A percentile compares a stretch with the other conserved stretches of the same genome.
phyloP scores from a whole-genome alignment of 2,113 vertebrate species.

The Thinocorus orbignyianus region DNA sequence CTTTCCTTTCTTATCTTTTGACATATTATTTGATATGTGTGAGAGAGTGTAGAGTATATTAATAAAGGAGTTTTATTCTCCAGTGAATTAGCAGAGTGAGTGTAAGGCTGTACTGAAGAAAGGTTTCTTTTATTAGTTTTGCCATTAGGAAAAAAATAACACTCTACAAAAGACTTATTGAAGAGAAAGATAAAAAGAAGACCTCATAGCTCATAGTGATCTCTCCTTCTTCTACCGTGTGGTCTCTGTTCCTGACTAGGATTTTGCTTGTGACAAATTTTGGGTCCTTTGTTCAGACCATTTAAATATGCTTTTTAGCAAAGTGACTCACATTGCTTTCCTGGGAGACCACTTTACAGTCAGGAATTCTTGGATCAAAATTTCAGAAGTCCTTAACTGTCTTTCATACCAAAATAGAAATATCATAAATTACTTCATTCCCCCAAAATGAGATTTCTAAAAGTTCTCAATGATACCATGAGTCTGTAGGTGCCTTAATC shows the following conservation, averaged over 20 bases:
- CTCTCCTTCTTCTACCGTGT: neutral
- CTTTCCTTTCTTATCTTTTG: slow-evolving; percentile 41
- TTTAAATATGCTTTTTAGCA: neutral
- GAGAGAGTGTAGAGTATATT: neutral
- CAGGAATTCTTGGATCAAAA: neutral
- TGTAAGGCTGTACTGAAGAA: neutral
- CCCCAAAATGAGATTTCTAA: neutral
- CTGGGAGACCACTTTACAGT: neutral
- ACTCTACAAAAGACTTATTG: neutral
- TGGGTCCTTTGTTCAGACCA: neutral
- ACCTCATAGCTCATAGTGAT: neutral
- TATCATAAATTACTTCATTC: neutral
- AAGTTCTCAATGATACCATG: neutral
- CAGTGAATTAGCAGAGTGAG: neutral
- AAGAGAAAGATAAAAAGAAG: neutral
- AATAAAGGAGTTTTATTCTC: slow-evolving; percentile 37
- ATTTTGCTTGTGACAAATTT: neutral
- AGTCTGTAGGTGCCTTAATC: neutral
- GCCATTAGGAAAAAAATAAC: neutral
- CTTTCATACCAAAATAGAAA: neutral
- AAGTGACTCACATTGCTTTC: neutral
- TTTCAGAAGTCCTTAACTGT: neutral
- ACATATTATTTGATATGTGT: slow-evolving; percentile 46
- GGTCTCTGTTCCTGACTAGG: neutral
- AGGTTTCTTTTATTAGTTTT: slow-evolving; percentile 18